Percentiles rank a stretch among this genome's conserved stretches.
phyloP scores from a whole-genome alignment of 2,888 invertebrate genomes.

The Carterocephalus palaemon region DNA sequence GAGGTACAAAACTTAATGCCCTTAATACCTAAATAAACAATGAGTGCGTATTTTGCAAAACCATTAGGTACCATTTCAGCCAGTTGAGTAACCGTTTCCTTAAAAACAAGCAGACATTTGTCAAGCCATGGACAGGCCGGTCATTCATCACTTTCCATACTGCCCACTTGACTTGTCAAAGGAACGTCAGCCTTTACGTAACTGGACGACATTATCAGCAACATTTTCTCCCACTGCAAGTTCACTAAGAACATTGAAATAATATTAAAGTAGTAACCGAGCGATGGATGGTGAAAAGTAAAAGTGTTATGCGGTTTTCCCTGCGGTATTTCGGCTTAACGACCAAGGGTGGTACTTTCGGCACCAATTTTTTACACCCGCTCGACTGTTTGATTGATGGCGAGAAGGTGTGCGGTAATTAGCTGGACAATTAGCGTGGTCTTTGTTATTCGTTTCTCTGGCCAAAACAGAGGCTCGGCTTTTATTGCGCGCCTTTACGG shows the following conservation, averaged over 20 bases:
- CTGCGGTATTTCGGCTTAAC: conserved; percentile 35
- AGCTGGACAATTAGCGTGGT: conserved; percentile 50
- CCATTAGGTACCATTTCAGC: conserved; percentile 20
- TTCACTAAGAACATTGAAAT: neutral
- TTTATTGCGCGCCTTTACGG: conserved; percentile 1
- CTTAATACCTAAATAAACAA: conserved; percentile 5
- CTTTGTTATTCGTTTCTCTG: conserved; percentile 24
- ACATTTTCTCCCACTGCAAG: conserved; percentile 1
- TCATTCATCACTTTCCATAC: conserved; percentile 44
- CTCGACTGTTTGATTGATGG: conserved; percentile 53
- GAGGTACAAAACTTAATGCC: conserved; percentile 6
- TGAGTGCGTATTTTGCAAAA: conserved; percentile 14
- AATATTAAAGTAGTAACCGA: neutral
- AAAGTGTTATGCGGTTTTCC: neutral
- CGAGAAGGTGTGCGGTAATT: conserved; percentile 57
- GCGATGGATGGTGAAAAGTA: neutral
- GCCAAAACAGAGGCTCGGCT: conserved; percentile 15
- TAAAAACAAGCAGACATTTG: conserved; percentile 30
- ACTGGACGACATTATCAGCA: conserved; percentile 6
- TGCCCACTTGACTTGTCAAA: conserved; percentile 44
- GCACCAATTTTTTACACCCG: conserved; percentile 44
- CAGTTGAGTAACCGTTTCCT: conserved; percentile 20
- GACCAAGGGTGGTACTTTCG: conserved; percentile 38
- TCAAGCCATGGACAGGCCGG: conserved; percentile 37
- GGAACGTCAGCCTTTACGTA: conserved; percentile 24